Evolutionary conservation across 2,113 vertebrate species (phyloP).

Genomic region (Oncorhynchus gorbuscha): DNA sequence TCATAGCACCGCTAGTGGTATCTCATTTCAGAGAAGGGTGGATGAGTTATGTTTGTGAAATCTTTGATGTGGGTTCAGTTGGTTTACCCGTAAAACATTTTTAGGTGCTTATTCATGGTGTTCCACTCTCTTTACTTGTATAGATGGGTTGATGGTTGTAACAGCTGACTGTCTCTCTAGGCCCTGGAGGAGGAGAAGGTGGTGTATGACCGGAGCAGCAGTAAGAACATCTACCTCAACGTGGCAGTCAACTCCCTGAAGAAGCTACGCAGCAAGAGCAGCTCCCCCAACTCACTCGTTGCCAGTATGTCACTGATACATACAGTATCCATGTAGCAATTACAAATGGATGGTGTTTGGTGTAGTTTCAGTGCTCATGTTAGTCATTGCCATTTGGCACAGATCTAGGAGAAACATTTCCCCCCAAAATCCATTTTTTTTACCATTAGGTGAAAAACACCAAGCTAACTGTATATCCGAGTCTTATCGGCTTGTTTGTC

Average conservation of each 20-base stretch:
- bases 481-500: neutral
- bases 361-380: neutral
- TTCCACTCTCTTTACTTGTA: too few relatives aligned
- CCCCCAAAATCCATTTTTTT: too few relatives aligned
- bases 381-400: neutral
- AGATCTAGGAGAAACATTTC: too few relatives aligned
- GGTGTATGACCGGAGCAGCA: slow-evolving; percentile 91
- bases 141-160: slow-evolving; percentile 62
- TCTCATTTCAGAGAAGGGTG: too few relatives aligned
- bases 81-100: too few relatives aligned
- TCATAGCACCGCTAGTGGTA: too few relatives aligned
- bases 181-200: slow-evolving; percentile 90
- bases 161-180: slow-evolving; percentile 57
- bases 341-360: neutral
- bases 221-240: slow-evolving; percentile 95
- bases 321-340: neutral
- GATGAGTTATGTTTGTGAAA: too few relatives aligned
- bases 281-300: slow-evolving; percentile 15
- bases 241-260: slow-evolving; percentile 94
- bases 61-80: too few relatives aligned
- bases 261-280: slow-evolving; percentile 84
- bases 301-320: neutral
- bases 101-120: too few relatives aligned
- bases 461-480: too few relatives aligned
- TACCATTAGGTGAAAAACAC: too few relatives aligned